Evolutionary conservation across 2,797 vertebrate genomes (phyloP).

Genomic region (Anomalospiza imberbis): DNA sequence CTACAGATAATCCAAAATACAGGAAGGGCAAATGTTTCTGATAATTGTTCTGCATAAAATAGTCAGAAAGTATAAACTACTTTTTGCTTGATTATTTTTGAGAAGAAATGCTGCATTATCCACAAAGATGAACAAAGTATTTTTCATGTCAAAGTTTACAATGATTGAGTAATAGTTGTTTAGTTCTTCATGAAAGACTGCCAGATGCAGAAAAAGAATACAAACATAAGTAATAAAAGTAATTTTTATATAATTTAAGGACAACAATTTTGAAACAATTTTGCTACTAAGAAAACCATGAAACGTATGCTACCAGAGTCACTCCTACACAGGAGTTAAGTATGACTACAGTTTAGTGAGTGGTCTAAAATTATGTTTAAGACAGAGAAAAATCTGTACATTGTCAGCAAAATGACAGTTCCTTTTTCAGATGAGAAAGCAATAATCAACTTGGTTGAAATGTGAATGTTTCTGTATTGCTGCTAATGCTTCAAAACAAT

Average conservation of each 20-base stretch:
- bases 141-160: neutral
- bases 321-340: neutral
- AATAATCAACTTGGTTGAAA: neutral
- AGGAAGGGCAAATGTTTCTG: neutral
- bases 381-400: neutral
- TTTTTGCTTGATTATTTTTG: neutral
- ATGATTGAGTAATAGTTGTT: neutral
- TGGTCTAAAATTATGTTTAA: neutral
- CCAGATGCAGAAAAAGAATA: neutral
- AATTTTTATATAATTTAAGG: neutral
- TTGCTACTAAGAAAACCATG: neutral
- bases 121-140: neutral
- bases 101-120: neutral
- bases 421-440: neutral
- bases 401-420: neutral
- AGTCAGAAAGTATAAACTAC: neutral
- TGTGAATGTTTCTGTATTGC: neutral
- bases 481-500: neutral
- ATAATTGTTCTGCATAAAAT: neutral
- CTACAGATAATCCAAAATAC: neutral
- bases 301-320: fast-evolving
- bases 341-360: neutral
- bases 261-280: neutral
- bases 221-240: neutral
- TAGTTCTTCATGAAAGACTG: neutral